Evolutionary conservation across 2,888 invertebrate species (phyloP).

Genomic region (Caenorhabditis virilis): DNA sequence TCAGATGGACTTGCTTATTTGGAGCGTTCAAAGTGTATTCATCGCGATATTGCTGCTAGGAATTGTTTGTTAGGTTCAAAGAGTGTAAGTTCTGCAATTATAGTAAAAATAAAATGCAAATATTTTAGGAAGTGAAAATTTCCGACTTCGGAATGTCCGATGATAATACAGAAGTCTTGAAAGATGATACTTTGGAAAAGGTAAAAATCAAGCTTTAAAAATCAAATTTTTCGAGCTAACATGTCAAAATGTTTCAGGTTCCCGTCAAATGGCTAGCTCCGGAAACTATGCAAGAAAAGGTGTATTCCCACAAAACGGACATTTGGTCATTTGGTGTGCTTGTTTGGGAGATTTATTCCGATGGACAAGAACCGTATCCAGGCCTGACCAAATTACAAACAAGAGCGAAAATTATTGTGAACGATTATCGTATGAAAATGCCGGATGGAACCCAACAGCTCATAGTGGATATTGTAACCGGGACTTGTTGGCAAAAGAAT

Average conservation of each 20-base stretch:
- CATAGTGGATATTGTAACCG: slow-evolving; percentile 29
- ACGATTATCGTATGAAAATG: slow-evolving; percentile 61
- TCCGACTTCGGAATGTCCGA: slow-evolving; percentile 69
- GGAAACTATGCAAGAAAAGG: slow-evolving; percentile 58
- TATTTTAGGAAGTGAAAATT: slow-evolving; percentile 67
- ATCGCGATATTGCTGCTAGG: slow-evolving; percentile 83
- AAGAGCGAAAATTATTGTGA: slow-evolving; percentile 58
- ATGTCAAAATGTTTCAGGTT: too few species aligned
- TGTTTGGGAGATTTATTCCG: slow-evolving; percentile 60
- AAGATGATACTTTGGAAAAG: slow-evolving; percentile 52
- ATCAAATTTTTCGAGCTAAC: too few species aligned
- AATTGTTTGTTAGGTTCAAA: slow-evolving; percentile 76
- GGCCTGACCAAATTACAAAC: slow-evolving; percentile 58
- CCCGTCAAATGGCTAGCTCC: slow-evolving; percentile 64
- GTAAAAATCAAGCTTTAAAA: too few species aligned
- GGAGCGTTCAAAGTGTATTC: slow-evolving; percentile 82
- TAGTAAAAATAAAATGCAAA: too few species aligned
- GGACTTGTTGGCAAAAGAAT: slow-evolving; percentile 57
- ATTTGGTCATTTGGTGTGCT: slow-evolving; percentile 53
- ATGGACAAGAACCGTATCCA: slow-evolving; percentile 61
- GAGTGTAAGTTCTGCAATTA: slow-evolving; percentile 21
- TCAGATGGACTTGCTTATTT: slow-evolving; percentile 83
- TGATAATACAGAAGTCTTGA: slow-evolving; percentile 52
- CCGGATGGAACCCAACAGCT: slow-evolving; percentile 43
- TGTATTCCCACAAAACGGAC: slow-evolving; percentile 58